Evolutionary conservation across 2,797 vertebrate genomes (phyloP).

Genomic region (Coluber constrictor): DNA sequence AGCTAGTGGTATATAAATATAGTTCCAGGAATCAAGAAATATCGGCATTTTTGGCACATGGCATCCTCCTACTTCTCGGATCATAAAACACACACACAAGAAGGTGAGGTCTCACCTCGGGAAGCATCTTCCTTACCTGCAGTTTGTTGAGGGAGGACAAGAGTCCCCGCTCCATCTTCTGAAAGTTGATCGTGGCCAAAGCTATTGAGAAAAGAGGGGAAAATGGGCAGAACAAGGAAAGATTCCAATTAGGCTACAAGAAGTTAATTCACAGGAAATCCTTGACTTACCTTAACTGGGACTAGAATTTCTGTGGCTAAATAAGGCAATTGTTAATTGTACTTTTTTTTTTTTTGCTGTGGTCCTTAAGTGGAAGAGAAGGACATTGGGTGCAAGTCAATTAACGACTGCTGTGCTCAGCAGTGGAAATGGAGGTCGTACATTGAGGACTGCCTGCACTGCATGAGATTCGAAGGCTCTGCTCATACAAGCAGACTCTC

Average conservation of each 20-base stretch:
- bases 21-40: not conserved
- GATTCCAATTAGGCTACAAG: not conserved
- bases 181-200: slow-evolving; percentile 83
- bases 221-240: slow-evolving; percentile 14
- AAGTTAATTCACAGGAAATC: no score
- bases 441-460: no score
- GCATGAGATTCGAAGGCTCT: no score
- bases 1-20: no score
- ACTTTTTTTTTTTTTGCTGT: not conserved
- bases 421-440: no score
- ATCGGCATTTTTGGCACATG: not conserved
- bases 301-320: no score
- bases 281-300: not conserved
- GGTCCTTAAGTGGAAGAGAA: no score
- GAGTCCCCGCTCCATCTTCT: slow-evolving; percentile 72
- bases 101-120: not conserved
- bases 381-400: no score
- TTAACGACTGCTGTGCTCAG: no score
- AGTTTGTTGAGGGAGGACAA: slow-evolving; percentile 72
- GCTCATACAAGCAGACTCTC: no score
- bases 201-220: slow-evolving; percentile 59
- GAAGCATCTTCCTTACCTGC: slow-evolving; percentile 72
- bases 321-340: not conserved
- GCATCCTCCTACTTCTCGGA: not conserved
- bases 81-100: no score